phyloP scores from a whole-genome alignment of 2,113 vertebrate genomes.

The Vombatus ursinus region DNA sequence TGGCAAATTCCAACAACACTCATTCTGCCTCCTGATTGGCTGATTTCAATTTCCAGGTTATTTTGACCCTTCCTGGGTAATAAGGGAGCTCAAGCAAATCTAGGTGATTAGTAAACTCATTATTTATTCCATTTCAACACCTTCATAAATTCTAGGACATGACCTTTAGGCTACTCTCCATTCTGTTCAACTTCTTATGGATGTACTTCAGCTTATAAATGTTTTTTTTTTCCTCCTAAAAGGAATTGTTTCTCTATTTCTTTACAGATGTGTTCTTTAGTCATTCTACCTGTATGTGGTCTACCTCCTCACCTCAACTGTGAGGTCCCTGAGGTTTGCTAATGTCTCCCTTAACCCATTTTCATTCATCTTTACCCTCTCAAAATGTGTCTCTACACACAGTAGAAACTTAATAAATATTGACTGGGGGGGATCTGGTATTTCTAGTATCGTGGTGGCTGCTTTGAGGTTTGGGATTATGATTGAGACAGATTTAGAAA shows the following conservation, averaged over 20 bases:
- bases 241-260: neutral
- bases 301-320: slow-evolving; percentile 8
- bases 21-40: too few relatives aligned
- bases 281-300: neutral
- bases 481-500: neutral
- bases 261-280: slow-evolving; percentile 12
- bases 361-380: neutral
- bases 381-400: neutral
- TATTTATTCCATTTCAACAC: neutral
- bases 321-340: neutral
- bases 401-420: neutral
- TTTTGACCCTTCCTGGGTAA: too few relatives aligned
- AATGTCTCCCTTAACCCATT: neutral
- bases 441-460: neutral
- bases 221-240: neutral
- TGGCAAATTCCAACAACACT: too few relatives aligned
- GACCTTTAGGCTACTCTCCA: neutral
- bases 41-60: too few relatives aligned
- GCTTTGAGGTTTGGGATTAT: neutral
- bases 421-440: neutral
- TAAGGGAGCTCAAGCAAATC: too few relatives aligned
- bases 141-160: neutral
- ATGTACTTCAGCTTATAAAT: neutral
- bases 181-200: neutral
- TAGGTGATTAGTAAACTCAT: too few relatives aligned